Conservation (phyloP, 2,113 vertebrate species). For the Neodon shergylaensis region DNA sequence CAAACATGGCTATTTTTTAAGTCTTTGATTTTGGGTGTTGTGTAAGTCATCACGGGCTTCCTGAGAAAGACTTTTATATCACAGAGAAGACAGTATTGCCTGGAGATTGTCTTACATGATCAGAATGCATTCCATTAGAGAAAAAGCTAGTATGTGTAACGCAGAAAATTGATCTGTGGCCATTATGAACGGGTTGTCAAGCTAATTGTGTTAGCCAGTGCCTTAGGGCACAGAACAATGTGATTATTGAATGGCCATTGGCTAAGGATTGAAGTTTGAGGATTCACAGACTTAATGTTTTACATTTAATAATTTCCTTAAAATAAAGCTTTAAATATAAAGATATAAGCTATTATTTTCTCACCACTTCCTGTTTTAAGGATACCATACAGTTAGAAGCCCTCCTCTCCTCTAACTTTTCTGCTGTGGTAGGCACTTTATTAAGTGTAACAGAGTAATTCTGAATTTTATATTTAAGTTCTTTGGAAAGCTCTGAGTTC, state of each 20-base stretch:
- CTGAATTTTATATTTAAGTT: not conserved
- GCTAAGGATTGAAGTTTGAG: not conserved
- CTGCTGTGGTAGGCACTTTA: not conserved
- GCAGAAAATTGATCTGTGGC: slow-evolving; percentile 56
- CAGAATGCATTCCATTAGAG: slow-evolving; percentile 60
- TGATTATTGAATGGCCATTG: slow-evolving; percentile 25
- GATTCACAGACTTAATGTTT: slow-evolving; percentile 20
- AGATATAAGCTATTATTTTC: not conserved
- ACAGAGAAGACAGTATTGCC: slow-evolving; percentile 25
- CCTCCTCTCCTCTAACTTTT: not conserved
- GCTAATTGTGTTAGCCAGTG: slow-evolving; percentile 47
- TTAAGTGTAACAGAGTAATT: not conserved
- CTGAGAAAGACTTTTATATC: slow-evolving; percentile 49
- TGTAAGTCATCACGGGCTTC: slow-evolving; percentile 46
- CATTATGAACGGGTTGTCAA: slow-evolving; percentile 57
- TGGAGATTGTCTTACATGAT: slow-evolving; percentile 63
- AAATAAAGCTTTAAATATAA: not conserved
- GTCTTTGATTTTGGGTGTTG: slow-evolving; percentile 63
- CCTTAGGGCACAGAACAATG: slow-evolving; percentile 14
- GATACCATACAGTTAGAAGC: not conserved
- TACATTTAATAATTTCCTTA: slow-evolving; percentile 6
- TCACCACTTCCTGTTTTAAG: not conserved
- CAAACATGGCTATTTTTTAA: slow-evolving; percentile 49
- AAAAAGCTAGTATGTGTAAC: slow-evolving; percentile 65
- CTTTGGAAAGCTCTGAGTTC: slow-evolving; percentile 30